Conservation (phyloP, 2,113 vertebrate species). For the Dissostichus mawsoni region DNA sequence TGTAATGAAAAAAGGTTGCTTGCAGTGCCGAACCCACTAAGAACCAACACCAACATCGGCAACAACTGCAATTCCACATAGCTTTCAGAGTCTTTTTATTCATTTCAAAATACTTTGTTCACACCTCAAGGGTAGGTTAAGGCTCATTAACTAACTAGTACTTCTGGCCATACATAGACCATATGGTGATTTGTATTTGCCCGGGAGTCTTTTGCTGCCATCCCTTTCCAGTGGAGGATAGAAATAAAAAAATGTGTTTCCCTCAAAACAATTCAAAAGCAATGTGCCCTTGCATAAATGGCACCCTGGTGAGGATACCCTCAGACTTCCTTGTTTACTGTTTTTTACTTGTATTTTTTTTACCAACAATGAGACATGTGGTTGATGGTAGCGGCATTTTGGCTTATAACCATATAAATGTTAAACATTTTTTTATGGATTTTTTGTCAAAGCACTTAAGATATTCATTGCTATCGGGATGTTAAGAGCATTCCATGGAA, state of each 20-base stretch:
- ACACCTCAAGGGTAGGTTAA: conserved; percentile 1
- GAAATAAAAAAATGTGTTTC: too few relatives aligned
- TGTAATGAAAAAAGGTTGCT: not conserved
- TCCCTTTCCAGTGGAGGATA: not conserved
- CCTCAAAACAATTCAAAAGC: not conserved
- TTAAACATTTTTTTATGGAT: too few relatives aligned
- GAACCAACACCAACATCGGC: not conserved
- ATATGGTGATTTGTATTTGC: not conserved
- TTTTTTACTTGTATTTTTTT: not conserved
- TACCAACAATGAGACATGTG: too few relatives aligned
- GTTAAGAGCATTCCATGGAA: too few relatives aligned
- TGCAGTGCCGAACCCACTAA: not conserved
- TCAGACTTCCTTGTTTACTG: not conserved
- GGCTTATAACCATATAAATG: not conserved
- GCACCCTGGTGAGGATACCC: not conserved
- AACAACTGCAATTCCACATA: not conserved
- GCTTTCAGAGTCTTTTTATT: conserved; percentile 8
- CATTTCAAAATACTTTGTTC: not conserved
- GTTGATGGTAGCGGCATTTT: not conserved
- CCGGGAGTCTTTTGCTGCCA: not conserved
- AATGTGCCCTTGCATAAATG: not conserved
- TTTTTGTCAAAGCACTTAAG: too few relatives aligned
- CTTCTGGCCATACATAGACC: not conserved
- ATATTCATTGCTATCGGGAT: too few relatives aligned
- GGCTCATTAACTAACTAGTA: conserved; percentile 23